Evolutionary conservation across 2,888 invertebrate species (phyloP), one percentile per base, ranked within the genome.

Genomic region (Morpho deidamia): DNA sequence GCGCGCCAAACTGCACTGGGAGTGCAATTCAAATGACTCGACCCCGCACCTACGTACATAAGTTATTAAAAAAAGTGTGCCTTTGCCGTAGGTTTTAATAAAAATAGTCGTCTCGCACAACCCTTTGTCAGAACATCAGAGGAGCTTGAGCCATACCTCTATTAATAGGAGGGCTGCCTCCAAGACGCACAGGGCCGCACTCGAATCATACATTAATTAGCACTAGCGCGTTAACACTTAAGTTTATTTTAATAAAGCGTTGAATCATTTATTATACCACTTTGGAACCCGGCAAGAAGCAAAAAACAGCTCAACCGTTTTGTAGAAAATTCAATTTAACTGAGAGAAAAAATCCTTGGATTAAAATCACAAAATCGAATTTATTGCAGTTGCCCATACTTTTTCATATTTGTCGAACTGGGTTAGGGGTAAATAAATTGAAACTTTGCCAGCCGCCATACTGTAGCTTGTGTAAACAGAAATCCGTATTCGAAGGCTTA

Each of bases 31-130:
- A 72, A 70, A 74, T 73, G 73, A 69, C 72, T 70, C 71, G 72
- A 72, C 69, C 23, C 71, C 70, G 69, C 71, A 74, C 71, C 71
- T 71, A 74, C 72, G 70, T 83, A 86, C 87, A 87, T 88, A 87
- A 86, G 88, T 87, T 89, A 89, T 88, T 89, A 89, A 88, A 88
- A 84, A 87, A 89, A 84, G 84, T 83, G 79, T 78, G 82, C 83
- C 80, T 84, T 74, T 78, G 81, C 74, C 74, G 81, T 74, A 79
- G 85, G 86, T 84, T 88, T 88, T 88, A 88, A 88, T 89, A 89
- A 88, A 88, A 89, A 88, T 88, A 88, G 88, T 83, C 85, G 81
- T 81, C 78, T 76, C 78, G 74, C 77, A 77, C 76, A 76, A 81
- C 79, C 81, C 87, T 88, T 89, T 89, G 88, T 88, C 77, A 76